Conservation (phyloP, 2,888 invertebrate species). For the Cerastis rubricosa region DNA sequence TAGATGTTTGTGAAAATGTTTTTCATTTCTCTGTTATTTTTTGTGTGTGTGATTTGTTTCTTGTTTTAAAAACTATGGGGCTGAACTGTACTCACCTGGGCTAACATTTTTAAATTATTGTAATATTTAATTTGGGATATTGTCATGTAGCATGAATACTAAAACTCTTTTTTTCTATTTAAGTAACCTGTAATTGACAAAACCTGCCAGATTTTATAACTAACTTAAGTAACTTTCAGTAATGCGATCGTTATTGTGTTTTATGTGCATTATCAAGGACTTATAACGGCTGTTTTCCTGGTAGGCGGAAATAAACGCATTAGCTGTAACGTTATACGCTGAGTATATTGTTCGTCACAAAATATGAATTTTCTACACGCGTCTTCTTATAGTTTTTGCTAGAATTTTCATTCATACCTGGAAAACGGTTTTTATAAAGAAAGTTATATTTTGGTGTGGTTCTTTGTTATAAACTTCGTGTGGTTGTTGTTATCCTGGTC, state of each 20-base stretch:
- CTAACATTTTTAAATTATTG: neutral
- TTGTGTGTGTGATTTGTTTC: neutral
- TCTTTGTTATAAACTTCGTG: constrained; percentile 24
- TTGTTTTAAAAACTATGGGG: neutral
- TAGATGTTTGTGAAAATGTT: constrained; percentile 11
- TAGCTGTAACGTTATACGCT: constrained; percentile 55
- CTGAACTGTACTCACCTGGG: neutral
- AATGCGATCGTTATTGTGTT: constrained; percentile 57
- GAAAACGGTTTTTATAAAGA: constrained; percentile 46
- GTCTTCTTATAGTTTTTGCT: constrained; percentile 24
- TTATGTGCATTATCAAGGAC: constrained; percentile 53
- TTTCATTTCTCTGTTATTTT: constrained; percentile 6
- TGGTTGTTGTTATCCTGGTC: constrained; percentile 51
- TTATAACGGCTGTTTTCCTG: constrained; percentile 60
- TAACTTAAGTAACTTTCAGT: constrained; percentile 52
- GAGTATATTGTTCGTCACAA: constrained; percentile 33
- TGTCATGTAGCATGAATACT: neutral
- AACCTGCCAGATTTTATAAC: constrained; percentile 38
- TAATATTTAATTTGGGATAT: neutral
- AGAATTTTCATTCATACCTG: constrained; percentile 15
- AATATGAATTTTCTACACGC: constrained; percentile 14
- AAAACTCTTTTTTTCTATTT: neutral
- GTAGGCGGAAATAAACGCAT: constrained; percentile 56
- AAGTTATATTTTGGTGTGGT: constrained; percentile 42
- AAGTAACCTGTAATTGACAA: constrained; percentile 34